Percentiles rank a stretch among this genome's conserved stretches.
phyloP scores from a whole-genome alignment of 2,797 vertebrate species.

The Sparus aurata region DNA sequence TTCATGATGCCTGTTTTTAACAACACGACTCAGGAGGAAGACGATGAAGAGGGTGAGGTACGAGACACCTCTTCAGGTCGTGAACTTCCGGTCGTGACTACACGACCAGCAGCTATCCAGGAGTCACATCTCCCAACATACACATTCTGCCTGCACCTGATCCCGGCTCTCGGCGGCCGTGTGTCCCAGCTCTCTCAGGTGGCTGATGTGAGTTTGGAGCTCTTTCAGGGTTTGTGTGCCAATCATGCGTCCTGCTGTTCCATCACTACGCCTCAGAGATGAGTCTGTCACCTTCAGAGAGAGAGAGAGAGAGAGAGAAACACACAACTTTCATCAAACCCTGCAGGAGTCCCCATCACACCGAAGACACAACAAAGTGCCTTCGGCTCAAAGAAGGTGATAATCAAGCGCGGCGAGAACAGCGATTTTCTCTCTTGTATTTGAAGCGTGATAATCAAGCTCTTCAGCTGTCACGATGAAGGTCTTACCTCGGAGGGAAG shows the following conservation, averaged over 20 bases:
- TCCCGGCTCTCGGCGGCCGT: constrained; percentile 70
- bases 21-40: background rate
- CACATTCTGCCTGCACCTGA: constrained; percentile 77
- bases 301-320: constrained; percentile 27
- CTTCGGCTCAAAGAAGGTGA: constrained; percentile 72
- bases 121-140: background rate
- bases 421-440: constrained; percentile 44
- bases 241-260: constrained; percentile 70
- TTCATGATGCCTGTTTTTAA: too few species aligned
- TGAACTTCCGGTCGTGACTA: background rate
- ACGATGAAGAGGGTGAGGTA: background rate
- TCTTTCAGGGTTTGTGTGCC: constrained; percentile 85
- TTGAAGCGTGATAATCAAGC: constrained; percentile 71
- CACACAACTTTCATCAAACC: constrained; percentile 47
- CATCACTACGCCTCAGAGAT: constrained; percentile 70
- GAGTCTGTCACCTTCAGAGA: constrained; percentile 84
- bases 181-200: constrained; percentile 85
- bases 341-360: constrained; percentile 66
- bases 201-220: constrained; percentile 82
- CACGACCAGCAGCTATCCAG: background rate
- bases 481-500: constrained; percentile 65
- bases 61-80: too few species aligned
- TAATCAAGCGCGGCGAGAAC: constrained; percentile 65
- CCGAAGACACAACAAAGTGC: constrained; percentile 60
- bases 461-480: constrained; percentile 30